Base-by-base conservation (phyloP, 2,113 vertebrate genomes). In the Camelus dromedarius region DNA sequence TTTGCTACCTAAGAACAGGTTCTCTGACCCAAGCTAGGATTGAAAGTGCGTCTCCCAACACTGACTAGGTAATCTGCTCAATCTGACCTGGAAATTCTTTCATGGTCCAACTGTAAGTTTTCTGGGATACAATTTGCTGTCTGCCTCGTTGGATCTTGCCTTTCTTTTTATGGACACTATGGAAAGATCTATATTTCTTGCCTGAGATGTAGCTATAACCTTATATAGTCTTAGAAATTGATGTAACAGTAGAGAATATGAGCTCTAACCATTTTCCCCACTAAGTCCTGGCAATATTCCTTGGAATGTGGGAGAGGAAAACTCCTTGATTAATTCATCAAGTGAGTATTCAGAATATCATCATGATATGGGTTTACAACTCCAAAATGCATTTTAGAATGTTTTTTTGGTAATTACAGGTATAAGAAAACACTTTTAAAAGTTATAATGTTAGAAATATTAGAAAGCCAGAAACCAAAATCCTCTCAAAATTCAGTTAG, bases 81-180 rank as follows among this genome's bases (percentile, higher is more conserved):
- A 24, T 58, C 13, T 48, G 64, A 92, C 13, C 16, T 76, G 77
- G 64, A 93, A 69, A 76, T 69, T 81, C 18, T 81, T 84, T 76
- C 38, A 50, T 5, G 69, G 28, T 79, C 66, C 50, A 79, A n/a
- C 19, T 77, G 18, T 8, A 64, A 54, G 48, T 64, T 58, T 91
- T 75, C 35, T 89, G 67, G 30, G 11, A 75, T 62, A 76, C 6
- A 66, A 6, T 88, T 93, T 90, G 4, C 20, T 20, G 11, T 24
- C 48, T 92, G 42, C 58, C 50, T 90, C 60, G 38, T 5, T 62
- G n/a, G 22, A 70, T 92, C 32, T 96, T 86, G 60, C 26, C 28
- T 94, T 92, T 89, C 54, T 89, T 76, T 66, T 76, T 66, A 70
- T 72, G 32, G 30, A 66, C 88, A 95, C 38, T 69, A 77, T 72